Conservation (phyloP, 2,797 vertebrate genomes). For the Gobio occitaniae region DNA sequence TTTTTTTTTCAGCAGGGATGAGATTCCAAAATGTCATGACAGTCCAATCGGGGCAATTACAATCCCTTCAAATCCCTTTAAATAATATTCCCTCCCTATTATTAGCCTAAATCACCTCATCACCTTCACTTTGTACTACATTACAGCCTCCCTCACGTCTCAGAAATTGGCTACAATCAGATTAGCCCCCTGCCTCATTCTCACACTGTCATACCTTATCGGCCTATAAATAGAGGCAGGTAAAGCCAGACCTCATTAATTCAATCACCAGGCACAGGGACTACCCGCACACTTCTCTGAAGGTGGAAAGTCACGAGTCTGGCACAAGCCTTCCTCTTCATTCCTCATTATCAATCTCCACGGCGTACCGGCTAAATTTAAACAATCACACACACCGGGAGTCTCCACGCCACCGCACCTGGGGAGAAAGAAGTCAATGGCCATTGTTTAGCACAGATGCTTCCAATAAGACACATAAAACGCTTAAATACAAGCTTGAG, state of each 20-base stretch:
- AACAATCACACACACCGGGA: slow-evolving; percentile 42
- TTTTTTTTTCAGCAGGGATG: neutral
- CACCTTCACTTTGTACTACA: slow-evolving; percentile 6
- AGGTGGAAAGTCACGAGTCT: slow-evolving; percentile 52
- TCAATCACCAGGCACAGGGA: slow-evolving; percentile 68
- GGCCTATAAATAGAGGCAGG: slow-evolving; percentile 67
- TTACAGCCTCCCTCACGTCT: neutral
- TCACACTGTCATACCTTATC: slow-evolving; percentile 58
- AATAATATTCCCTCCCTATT: neutral
- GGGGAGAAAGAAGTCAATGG: slow-evolving; percentile 13
- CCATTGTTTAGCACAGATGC: neutral
- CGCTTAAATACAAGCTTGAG: neutral
- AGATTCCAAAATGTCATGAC: neutral
- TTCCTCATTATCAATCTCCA: slow-evolving; percentile 53
- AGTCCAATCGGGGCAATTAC: neutral
- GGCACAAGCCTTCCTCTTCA: slow-evolving; percentile 28
- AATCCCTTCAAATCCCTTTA: slow-evolving; percentile 2
- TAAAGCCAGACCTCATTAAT: slow-evolving; percentile 73
- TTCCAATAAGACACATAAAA: neutral
- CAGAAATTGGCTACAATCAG: slow-evolving; percentile 16
- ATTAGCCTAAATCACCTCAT: neutral
- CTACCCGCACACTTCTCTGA: slow-evolving; percentile 60
- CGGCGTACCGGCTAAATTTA: slow-evolving; percentile 56
- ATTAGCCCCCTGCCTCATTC: slow-evolving; percentile 23
- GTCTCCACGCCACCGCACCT: slow-evolving; percentile 14